Base-by-base conservation (phyloP, 2,797 vertebrate species). In the Sebastolobus altivelis region DNA sequence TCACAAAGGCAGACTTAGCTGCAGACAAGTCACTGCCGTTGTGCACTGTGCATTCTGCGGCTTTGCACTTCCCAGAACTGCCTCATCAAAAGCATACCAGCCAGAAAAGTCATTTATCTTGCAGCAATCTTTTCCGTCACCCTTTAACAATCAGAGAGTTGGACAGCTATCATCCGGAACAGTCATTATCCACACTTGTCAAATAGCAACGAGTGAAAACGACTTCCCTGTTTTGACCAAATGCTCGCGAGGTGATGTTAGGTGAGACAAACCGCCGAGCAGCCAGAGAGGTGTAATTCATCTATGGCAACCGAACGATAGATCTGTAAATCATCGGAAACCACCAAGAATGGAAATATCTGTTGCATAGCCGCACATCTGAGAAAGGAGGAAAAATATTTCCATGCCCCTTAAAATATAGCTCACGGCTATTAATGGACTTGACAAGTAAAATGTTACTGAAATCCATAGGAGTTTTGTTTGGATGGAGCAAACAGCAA, bases 41-140 rank as follows among this genome's bases (percentile, higher is more conserved):
- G 79, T 86, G 40, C 72, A 85, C 75, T n/a, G 54, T 70, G 80
- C 73, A 84, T 87, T 90, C 87, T 92, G 89, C 29, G 80, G 88
- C 88, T 91, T 88, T 89, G 70, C 83, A 77, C 81, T 78, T 77
- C 79, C 89, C 80, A 62, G 81, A 62, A 56, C 71, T 13, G 68
- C 72, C 78, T 89, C 87, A 86, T 92, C 85, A 94, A 88, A 93
- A 80, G 84, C 88, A 93, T 88, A 91, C 91, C 92, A 87, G 85
- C 86, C 61, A 80, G 58, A 88, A 78, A 87, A 90, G 79, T 86
- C n/a, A 85, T 91, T 90, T 75, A 90, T 93, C 87, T 90, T 86
- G 29, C 63, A 70, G 85, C 52, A 79, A 80, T 85, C 29, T 83
- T 76, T 87, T 75, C 82, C 62, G 40, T 81, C 79, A 58, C 38